Evolutionary conservation across 1,140 invertebrate genomes (phyloP), one percentile per base, ranked within the genome.

Genomic region (Drosophila equinoxialis): DNA sequence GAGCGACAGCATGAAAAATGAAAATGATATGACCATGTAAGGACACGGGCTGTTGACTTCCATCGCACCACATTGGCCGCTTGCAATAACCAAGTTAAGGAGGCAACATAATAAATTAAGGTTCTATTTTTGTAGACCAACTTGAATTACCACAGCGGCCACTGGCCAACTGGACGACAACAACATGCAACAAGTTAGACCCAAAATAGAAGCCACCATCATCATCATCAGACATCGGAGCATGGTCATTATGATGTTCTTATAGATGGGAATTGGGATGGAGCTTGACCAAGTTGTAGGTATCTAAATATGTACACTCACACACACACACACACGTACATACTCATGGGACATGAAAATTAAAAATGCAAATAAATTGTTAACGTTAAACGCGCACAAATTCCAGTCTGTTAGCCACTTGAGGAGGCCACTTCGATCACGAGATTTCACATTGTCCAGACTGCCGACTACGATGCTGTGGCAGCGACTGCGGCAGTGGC

Each of bases 281-380:
- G 67, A 63, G 61, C 71, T 79, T 77, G 81, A 73, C 81, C 81
- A 83, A 83, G 68, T 71, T 83, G 76, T 66, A 65, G 26, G 35
- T 23, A 54, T 13, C 14, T 42, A 51, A 48, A 64, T 60, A 55
- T 20, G 59, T 45, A 63, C 61, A 63, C 41, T 42, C 35, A 17
- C 14, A 61, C 26, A 42, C 1, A 58, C 41, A 30, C 20, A 55
- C 42, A 30, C 37, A 14, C 57, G 0, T 4, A 26, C 23, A 30
- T 48, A 14, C 57, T 45, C 37, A 57, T 26, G 67, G 60, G 57
- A 87, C 80, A 85, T 89, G 77, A 84, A 89, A 89, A 89, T 89
- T 84, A 89, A 89, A 90, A 89, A 89, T 89, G 84, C 84, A 90
- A 89, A 89, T 89, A 89, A 89, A 89, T 84, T 84, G 85, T 89